Conservation (phyloP, 2,797 vertebrate species). For the Phaenicophaeus curvirostris region DNA sequence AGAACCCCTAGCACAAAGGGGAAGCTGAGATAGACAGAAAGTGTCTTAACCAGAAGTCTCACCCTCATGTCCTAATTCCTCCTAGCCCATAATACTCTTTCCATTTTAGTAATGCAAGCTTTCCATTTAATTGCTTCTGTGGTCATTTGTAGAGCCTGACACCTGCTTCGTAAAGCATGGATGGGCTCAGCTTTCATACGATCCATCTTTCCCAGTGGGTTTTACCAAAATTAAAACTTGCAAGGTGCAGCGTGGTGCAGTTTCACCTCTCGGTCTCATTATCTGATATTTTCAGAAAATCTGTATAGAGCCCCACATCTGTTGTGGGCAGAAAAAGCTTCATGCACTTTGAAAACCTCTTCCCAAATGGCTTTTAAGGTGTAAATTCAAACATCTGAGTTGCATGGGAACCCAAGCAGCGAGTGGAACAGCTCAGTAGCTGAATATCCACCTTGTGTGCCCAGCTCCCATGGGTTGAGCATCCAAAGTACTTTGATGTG, state of each 20-base stretch:
- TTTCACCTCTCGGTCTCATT: constrained; percentile 78
- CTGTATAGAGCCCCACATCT: not conserved
- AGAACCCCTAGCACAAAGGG: constrained; percentile 12
- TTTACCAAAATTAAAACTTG: constrained; percentile 61
- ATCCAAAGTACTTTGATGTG: not conserved
- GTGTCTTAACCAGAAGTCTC: constrained; percentile 33
- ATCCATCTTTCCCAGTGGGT: constrained; percentile 58
- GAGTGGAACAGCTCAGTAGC: not conserved
- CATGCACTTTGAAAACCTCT: not conserved
- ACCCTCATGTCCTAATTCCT: constrained; percentile 13
- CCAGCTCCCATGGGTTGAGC: not conserved
- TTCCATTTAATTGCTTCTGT: constrained; percentile 46
- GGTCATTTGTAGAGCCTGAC: constrained; percentile 35
- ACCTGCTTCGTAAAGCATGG: constrained; percentile 61
- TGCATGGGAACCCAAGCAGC: not conserved
- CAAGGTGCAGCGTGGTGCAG: constrained; percentile 23
- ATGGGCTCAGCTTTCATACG: constrained; percentile 27
- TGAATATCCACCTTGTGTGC: not conserved
- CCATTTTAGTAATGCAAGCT: constrained; percentile 47
- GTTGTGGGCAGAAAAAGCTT: not conserved
- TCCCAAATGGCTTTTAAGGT: not conserved
- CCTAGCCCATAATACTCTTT: constrained; percentile 43
- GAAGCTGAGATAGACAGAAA: constrained; percentile 71
- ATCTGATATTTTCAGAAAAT: constrained; percentile 38
- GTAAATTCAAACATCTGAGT: not conserved